phyloP scores from a whole-genome alignment of 2,113 vertebrate species.

The Strigops habroptila region DNA sequence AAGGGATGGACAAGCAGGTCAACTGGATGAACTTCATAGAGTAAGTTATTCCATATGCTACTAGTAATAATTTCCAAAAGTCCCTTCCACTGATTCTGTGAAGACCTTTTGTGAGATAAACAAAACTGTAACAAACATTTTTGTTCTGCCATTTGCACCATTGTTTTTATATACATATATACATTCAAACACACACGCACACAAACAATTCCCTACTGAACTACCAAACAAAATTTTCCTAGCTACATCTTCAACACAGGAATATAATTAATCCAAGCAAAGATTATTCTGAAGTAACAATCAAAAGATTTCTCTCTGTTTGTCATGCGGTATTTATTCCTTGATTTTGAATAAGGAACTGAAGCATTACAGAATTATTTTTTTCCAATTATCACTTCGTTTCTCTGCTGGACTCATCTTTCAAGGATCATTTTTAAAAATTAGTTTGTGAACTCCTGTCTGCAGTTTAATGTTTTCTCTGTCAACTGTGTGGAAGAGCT shows the following conservation, averaged over 20 bases:
- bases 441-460: background rate
- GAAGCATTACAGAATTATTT: background rate
- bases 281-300: background rate
- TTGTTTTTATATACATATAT: background rate
- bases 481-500: background rate
- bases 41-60: background rate
- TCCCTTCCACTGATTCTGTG: background rate
- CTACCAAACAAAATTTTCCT: background rate
- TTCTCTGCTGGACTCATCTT: background rate
- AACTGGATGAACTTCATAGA: background rate
- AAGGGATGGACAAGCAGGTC: background rate
- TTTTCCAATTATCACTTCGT: background rate
- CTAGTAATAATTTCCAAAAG: background rate
- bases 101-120: background rate
- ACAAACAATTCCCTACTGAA: background rate
- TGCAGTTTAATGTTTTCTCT: background rate
- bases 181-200: background rate
- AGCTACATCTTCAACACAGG: background rate
- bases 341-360: background rate
- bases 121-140: accelerated
- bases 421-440: background rate
- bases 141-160: background rate
- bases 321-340: background rate
- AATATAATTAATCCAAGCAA: background rate
- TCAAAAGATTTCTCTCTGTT: background rate